Evolutionary conservation across 2,113 vertebrate genomes (phyloP), one percentile per base, ranked within the genome.

Genomic region (Forbesichthys papilliferus): DNA sequence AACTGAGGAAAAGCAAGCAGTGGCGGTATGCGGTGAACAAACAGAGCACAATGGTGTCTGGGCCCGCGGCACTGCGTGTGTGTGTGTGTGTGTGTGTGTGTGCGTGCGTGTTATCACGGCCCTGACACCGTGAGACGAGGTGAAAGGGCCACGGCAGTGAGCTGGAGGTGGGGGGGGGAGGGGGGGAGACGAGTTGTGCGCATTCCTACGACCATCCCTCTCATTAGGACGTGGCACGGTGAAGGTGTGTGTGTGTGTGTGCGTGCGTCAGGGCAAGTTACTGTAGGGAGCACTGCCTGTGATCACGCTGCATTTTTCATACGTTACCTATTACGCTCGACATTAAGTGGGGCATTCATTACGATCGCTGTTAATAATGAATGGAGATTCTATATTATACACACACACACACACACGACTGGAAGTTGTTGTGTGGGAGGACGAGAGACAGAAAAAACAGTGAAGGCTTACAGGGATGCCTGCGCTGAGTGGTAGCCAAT

Each of bases 1-100:
- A 54, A 20, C 1, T 16, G 14, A 82, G 70, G 71, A 63, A 62
- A 12, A 84, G 80, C 71, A 71, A 86, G 83, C 78, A 75, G 63
- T 57, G 64, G 72, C 81, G 86, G 86, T 85, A 89, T 88, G 87
- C 66, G 20, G 64, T 77, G 67, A 82, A 86, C 86, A 91, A 91
- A 91, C 81, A 89, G 49, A 67, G 33, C 69, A 90, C 88, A 90
- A 90, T 89, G 69, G 81, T 77, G 82, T 87, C 89, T 89, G 83
- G 82, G 66, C 69, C 62, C 61, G 75, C n/a, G 64, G 60, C 51
- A 49, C 76, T 56, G 54, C 20, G 54, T 56, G 54, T 18, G 54
- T 16, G 54, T 18, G 16, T 55, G 54, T 55, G 13, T 16, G 13
- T 55, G 54, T 18, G 16, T 55, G 53, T 16, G 53, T 20, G 58